Conservation (phyloP, 1,140 invertebrate genomes). For the Drosophila tropicalis region DNA sequence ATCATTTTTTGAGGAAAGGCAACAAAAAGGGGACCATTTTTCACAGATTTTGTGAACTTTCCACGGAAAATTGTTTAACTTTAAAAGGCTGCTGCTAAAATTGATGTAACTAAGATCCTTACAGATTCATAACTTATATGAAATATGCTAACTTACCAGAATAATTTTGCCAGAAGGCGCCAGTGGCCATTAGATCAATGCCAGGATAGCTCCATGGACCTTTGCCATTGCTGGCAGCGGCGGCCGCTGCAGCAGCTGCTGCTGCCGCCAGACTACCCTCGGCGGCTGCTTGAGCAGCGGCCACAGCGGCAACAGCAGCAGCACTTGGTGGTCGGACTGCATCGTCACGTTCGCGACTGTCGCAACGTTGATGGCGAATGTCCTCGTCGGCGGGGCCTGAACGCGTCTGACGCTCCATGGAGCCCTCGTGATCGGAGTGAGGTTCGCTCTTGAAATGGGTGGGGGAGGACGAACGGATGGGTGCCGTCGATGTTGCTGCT, state of each 20-base stretch:
- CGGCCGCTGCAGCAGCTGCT: conserved; percentile 73
- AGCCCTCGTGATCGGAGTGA: conserved; percentile 83
- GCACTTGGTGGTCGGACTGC: conserved; percentile 45
- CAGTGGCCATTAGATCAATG: conserved; percentile 89
- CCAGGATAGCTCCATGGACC: conserved; percentile 89
- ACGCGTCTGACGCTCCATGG: conserved; percentile 76
- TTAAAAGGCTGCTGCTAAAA: too few species aligned
- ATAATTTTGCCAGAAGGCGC: conserved; percentile 94
- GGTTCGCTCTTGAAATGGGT: conserved; percentile 78
- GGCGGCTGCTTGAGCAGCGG: conserved; percentile 72
- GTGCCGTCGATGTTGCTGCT: conserved; percentile 34
- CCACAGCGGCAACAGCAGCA: conserved; percentile 41
- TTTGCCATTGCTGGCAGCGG: conserved; percentile 74
- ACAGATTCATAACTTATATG: background rate
- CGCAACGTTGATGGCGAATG: conserved; percentile 38
- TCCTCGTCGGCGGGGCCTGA: conserved; percentile 50
- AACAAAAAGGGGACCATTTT: too few species aligned
- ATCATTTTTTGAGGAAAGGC: too few species aligned
- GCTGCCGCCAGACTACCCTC: conserved; percentile 82
- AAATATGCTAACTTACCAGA: conserved; percentile 87
- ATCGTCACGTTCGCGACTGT: conserved; percentile 68
- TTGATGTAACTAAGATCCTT: too few species aligned
- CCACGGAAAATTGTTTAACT: too few species aligned
- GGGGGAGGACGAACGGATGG: conserved; percentile 60
- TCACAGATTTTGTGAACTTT: too few species aligned